Conservation (phyloP, 1,140 invertebrate genomes). For the Charaxes varanes region DNA sequence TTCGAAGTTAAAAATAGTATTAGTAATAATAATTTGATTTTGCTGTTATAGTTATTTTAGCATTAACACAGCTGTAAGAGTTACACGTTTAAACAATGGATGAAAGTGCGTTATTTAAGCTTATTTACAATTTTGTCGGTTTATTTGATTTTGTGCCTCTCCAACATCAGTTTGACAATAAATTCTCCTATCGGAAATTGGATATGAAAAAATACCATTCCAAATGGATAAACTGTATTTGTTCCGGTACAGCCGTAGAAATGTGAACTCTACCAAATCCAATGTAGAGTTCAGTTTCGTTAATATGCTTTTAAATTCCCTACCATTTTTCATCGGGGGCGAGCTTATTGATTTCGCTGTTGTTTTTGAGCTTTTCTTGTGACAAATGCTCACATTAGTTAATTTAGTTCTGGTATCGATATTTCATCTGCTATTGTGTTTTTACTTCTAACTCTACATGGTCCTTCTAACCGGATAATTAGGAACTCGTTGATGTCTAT, state of each 20-base stretch:
- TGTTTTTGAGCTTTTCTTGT: constrained; percentile 2
- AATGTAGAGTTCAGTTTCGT: neutral
- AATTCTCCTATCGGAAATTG: constrained; percentile 41
- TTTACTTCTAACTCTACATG: too few species aligned
- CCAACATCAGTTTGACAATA: constrained; percentile 28
- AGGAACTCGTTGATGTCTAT: too few species aligned
- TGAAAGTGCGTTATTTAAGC: too few species aligned
- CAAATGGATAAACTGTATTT: constrained; percentile 2
- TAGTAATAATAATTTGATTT: too few species aligned
- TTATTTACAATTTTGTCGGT: too few species aligned
- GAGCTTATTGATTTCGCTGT: neutral
- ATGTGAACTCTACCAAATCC: neutral
- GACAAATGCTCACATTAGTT: constrained; percentile 1
- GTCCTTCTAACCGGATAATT: too few species aligned
- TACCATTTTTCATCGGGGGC: neutral
- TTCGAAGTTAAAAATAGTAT: too few species aligned
- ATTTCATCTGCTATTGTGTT: too few species aligned
- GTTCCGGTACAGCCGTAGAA: neutral
- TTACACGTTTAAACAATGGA: too few species aligned
- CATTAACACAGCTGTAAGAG: too few species aligned
- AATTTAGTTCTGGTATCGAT: neutral
- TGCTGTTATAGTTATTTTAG: too few species aligned
- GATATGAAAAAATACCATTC: constrained; percentile 19
- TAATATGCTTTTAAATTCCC: neutral
- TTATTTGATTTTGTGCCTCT: too few species aligned